A percentile compares a stretch with the other conserved stretches of the same genome.
phyloP scores from a whole-genome alignment of 92 coral and sea anemone species.

The Meandrina meandrites region DNA sequence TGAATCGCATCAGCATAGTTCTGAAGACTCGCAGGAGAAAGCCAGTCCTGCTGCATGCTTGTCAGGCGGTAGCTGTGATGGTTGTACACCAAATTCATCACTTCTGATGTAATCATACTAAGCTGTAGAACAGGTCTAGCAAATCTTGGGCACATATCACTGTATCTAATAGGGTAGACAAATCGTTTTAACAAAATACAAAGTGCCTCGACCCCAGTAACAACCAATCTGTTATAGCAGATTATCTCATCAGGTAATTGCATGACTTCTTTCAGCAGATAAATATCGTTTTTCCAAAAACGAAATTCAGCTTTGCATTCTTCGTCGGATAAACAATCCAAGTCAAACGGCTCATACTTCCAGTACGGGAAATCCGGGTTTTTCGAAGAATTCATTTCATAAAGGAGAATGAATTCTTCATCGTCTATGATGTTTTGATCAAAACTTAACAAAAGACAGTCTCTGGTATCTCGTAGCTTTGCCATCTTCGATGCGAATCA shows the following conservation, averaged over 20 bases:
- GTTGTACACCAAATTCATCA: conserved; percentile 25
- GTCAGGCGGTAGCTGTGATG: conserved; percentile 4
- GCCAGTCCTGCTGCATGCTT: conserved; percentile 35
- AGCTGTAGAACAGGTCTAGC: conserved; percentile 42
- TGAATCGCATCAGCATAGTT: conserved; percentile 38
- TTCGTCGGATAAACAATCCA: conserved; percentile 20
- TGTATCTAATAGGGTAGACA: conserved; percentile 21
- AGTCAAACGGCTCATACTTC: not conserved
- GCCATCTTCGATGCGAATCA: not conserved
- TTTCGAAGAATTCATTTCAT: conserved; percentile 20
- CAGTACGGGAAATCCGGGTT: conserved; percentile 30
- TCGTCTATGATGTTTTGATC: conserved; percentile 5
- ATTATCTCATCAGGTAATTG: conserved; percentile 5
- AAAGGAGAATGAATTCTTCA: conserved; percentile 25
- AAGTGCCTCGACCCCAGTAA: not conserved
- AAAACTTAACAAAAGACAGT: conserved; percentile 18
- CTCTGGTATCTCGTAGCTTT: conserved; percentile 3
- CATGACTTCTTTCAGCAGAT: conserved; percentile 13
- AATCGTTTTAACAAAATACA: conserved; percentile 18
- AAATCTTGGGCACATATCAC: conserved; percentile 23
- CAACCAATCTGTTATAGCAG: not conserved
- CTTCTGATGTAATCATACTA: conserved; percentile 13
- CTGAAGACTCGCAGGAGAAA: conserved; percentile 26
- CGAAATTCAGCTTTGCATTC: conserved; percentile 35
- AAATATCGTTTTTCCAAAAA: conserved; percentile 24